Conservation (phyloP, 92 coral and sea anemone species). For the Zoanthus gigantus region DNA sequence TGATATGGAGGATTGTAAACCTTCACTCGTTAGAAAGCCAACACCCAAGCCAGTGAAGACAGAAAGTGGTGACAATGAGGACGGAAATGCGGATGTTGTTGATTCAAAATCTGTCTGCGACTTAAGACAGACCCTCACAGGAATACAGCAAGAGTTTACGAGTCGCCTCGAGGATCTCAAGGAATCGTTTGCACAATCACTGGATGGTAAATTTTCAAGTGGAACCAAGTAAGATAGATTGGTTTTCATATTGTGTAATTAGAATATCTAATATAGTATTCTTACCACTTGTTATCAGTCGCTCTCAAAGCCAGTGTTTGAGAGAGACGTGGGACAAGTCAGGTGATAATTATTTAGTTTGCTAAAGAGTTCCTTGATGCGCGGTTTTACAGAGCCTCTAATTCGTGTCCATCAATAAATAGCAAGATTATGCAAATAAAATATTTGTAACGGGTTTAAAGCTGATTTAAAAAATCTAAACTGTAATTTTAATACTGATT, state of each 20-base stretch:
- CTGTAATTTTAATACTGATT: background rate
- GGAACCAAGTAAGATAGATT: slow-evolving; percentile 38
- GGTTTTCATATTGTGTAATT: background rate
- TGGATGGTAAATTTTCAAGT: slow-evolving; percentile 72
- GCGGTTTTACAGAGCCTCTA: background rate
- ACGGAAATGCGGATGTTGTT: slow-evolving; percentile 58
- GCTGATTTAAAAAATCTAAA: background rate
- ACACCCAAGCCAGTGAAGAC: slow-evolving; percentile 8
- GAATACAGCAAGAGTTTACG: slow-evolving; percentile 91
- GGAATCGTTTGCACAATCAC: slow-evolving; percentile 81
- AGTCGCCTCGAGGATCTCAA: slow-evolving; percentile 89
- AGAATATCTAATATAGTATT: background rate
- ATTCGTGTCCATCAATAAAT: background rate
- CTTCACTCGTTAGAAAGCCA: slow-evolving; percentile 14
- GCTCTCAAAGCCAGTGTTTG: background rate
- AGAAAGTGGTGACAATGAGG: slow-evolving; percentile 38
- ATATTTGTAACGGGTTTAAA: background rate
- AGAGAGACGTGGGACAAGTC: slow-evolving; percentile 1
- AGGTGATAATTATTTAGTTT: background rate
- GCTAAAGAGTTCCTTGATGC: background rate
- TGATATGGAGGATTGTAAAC: slow-evolving; percentile 8
- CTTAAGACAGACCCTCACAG: slow-evolving; percentile 87
- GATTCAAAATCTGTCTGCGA: slow-evolving; percentile 64
- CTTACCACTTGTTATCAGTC: slow-evolving; percentile 3
- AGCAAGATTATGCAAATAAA: background rate